Base-by-base conservation (phyloP, 2,888 invertebrate species). In the Andrena bicolor region DNA sequence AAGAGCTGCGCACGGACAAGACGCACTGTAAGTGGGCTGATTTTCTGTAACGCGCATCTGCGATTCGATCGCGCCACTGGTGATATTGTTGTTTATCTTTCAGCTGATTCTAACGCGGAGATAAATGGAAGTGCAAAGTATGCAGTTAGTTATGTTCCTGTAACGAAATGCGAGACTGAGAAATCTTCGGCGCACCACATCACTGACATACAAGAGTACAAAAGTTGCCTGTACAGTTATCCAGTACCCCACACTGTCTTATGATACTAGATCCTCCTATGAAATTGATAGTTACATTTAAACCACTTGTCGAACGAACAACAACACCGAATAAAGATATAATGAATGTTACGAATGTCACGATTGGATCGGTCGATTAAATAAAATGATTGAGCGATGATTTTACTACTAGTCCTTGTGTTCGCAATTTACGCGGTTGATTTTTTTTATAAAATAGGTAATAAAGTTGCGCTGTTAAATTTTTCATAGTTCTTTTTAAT, bases 151-250 rank as follows among this genome's bases (percentile, higher is more conserved):
- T 92, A 89, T 75, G 75, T 92, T 66, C 70, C 16, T 76, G 86
- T 30, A n/a, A 72, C 60, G 26, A 83, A 65, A 10, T 72, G 61
- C 4, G 78, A 90, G 53, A 74, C 74, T 16, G 76, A 88, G n/a
- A 26, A 86, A 90, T 65, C 16, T 81, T 1, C 23, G 0, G 78
- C 76, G 30, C 82, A 88, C 71, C 90, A 84, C 23, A 89, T 93
- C 32, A 91, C 86, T 7, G 82, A 91, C 61, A 85, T 93, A 51
- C 86, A 90, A 75, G 79, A 83, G 3, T 93, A 83, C 63, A 92
- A 92, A 77, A 86, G 69, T 2, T 63, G 61, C 26, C 80, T 93
- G 4, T 79, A 84, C 35, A 76, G 86, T 3, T 92, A 87, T 75
- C 90, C 92, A 4, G 35, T 84, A 82, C 63, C 13, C 41, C 69